phyloP scores from a whole-genome alignment of 1,140 invertebrate genomes.

The Yoshiicerus persimilis region DNA sequence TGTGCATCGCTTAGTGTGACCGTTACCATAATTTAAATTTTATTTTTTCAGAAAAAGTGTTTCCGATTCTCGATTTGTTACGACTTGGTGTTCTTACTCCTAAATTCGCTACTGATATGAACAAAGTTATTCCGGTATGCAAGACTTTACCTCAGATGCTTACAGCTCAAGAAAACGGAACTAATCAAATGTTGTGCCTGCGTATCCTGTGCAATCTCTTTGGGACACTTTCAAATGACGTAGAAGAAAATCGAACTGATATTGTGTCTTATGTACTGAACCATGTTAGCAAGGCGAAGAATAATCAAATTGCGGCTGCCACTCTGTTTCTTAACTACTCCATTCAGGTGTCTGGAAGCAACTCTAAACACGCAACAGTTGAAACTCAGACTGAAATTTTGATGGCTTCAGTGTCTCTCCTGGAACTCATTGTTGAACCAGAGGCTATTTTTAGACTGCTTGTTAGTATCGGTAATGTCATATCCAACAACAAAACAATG shows the following conservation, averaged over 20 bases:
- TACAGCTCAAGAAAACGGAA: conserved; percentile 50
- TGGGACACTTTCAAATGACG: conserved; percentile 63
- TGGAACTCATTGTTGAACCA: conserved; percentile 41
- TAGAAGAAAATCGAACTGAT: conserved; percentile 53
- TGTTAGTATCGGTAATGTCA: conserved; percentile 38
- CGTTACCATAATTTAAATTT: conserved; percentile 5
- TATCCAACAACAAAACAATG: background rate
- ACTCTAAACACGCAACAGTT: background rate
- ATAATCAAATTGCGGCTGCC: conserved; percentile 69
- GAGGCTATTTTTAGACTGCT: conserved; percentile 42
- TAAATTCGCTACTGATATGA: conserved; percentile 58
- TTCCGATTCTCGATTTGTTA: conserved; percentile 82
- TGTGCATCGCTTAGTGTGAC: background rate
- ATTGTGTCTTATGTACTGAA: conserved; percentile 35
- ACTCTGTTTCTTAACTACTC: conserved; percentile 79
- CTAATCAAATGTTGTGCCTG: conserved; percentile 77
- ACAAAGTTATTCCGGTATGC: conserved; percentile 58
- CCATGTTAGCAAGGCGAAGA: conserved; percentile 39
- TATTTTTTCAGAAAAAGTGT: conserved; percentile 57
- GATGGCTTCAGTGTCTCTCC: conserved; percentile 34
- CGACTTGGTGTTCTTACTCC: conserved; percentile 72
- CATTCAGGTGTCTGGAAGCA: conserved; percentile 53
- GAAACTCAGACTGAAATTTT: conserved; percentile 45
- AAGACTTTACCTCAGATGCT: background rate
- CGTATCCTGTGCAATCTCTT: conserved; percentile 77